These are phyloP conservation scores for Petromus typicus DNA, from an alignment of 2,113 vertebrate species.

Conservation along the genomic window DNA sequence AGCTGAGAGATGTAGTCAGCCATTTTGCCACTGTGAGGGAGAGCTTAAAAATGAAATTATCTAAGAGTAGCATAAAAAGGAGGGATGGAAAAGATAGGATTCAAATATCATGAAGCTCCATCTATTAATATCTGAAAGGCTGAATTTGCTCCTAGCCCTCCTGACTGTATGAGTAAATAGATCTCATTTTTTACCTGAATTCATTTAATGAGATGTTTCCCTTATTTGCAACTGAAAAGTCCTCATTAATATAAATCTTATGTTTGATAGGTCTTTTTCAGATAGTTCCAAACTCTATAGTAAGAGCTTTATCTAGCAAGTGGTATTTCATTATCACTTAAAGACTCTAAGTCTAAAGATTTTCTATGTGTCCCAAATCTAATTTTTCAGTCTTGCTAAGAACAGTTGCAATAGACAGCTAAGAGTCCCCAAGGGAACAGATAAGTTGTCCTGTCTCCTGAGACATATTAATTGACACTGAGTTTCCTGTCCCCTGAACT, in stretches of 20 bases:
- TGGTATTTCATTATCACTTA: background rate
- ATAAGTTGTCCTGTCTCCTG: background rate
- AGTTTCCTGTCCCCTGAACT: background rate
- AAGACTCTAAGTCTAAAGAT: constrained; percentile 29
- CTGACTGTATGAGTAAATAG: background rate
- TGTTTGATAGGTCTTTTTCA: background rate
- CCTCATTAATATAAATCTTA: background rate
- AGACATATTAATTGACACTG: background rate
- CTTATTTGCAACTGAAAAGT: background rate
- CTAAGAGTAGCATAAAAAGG: background rate
- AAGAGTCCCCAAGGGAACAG: background rate
- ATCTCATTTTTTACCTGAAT: background rate
- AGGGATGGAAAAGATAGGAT: background rate
- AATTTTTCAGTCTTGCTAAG: background rate
- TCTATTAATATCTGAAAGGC: background rate
- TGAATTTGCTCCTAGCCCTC: background rate
- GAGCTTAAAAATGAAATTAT: background rate
- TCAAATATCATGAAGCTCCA: background rate
- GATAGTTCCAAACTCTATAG: background rate
- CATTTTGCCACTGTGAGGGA: background rate
- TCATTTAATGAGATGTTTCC: background rate
- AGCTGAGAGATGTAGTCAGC: background rate
- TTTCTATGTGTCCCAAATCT: background rate
- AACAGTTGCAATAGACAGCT: background rate
- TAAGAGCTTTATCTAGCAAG: background rate